These are phyloP conservation scores for Meganola albula DNA, from an alignment of 2,888 invertebrate genomes.

Conservation along the genomic window DNA sequence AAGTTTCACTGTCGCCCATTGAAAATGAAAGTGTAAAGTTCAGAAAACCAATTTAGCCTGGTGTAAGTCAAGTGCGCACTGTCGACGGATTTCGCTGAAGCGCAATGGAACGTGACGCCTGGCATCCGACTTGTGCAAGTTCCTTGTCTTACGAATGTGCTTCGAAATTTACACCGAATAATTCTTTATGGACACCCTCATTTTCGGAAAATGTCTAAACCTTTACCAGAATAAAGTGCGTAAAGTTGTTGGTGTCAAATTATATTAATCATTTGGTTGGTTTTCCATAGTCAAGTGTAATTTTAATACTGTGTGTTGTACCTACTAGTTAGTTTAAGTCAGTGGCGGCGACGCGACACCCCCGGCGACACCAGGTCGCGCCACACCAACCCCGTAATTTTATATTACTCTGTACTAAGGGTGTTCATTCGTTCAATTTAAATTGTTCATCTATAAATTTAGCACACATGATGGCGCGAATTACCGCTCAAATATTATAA, in stretches of 20 bases:
- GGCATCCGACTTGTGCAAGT: conserved; percentile 54
- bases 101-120: conserved; percentile 53
- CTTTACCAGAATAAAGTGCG: too few species aligned
- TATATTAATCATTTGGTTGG: too few species aligned
- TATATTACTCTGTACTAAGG: conserved; percentile 56
- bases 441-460: conserved; percentile 40
- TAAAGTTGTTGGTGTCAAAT: too few species aligned
- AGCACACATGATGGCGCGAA: conserved; percentile 36
- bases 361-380: conserved; percentile 41
- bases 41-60: conserved; percentile 32
- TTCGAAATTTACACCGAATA: too few species aligned
- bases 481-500: conserved; percentile 41
- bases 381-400: conserved; percentile 53
- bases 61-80: conserved; percentile 30
- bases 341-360: conserved; percentile 22
- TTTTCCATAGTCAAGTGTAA: too few species aligned
- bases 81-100: conserved; percentile 48
- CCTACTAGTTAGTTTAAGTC: conserved; percentile 4
- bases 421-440: conserved; percentile 45
- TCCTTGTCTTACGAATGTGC: too few species aligned
- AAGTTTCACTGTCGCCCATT: conserved; percentile 28
- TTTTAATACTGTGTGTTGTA: too few species aligned
- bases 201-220: too few species aligned
- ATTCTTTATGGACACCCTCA: too few species aligned
- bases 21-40: conserved; percentile 48